These are phyloP conservation scores for Himalopsyche anomala DNA, from an alignment of 2,888 invertebrate genomes.

Conservation along the genomic window DNA sequence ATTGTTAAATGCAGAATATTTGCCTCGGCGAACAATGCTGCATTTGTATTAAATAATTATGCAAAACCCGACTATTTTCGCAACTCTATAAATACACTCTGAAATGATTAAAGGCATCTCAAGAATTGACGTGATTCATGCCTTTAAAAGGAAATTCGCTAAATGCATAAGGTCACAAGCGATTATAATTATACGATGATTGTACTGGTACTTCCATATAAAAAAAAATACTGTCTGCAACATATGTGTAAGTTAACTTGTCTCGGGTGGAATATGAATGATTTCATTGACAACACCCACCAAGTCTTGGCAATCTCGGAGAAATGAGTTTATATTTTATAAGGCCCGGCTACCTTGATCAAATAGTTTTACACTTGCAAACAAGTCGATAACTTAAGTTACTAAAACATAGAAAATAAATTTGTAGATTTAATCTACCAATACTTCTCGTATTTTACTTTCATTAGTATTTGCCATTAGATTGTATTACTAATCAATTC, in stretches of 20 bases:
- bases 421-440: too few relatives aligned
- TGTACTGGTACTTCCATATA: background rate
- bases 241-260: slow-evolving; percentile 13
- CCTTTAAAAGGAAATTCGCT: slow-evolving; percentile 37
- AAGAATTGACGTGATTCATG: slow-evolving; percentile 20
- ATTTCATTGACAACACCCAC: background rate
- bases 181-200: slow-evolving; percentile 23
- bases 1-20: too few relatives aligned
- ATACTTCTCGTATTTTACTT: too few relatives aligned
- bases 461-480: too few relatives aligned
- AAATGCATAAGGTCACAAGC: slow-evolving; percentile 39
- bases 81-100: slow-evolving; percentile 8
- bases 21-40: too few relatives aligned
- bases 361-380: too few relatives aligned
- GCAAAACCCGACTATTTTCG: too few relatives aligned
- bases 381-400: too few relatives aligned
- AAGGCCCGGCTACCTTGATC: too few relatives aligned
- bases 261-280: background rate
- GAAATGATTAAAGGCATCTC: background rate
- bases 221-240: background rate
- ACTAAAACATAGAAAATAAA: too few relatives aligned
- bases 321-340: background rate
- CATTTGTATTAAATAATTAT: too few relatives aligned
- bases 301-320: background rate
- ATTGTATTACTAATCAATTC: too few relatives aligned